Conservation (phyloP, 1,140 invertebrate species). For the Acromyrmex charruanus region DNA sequence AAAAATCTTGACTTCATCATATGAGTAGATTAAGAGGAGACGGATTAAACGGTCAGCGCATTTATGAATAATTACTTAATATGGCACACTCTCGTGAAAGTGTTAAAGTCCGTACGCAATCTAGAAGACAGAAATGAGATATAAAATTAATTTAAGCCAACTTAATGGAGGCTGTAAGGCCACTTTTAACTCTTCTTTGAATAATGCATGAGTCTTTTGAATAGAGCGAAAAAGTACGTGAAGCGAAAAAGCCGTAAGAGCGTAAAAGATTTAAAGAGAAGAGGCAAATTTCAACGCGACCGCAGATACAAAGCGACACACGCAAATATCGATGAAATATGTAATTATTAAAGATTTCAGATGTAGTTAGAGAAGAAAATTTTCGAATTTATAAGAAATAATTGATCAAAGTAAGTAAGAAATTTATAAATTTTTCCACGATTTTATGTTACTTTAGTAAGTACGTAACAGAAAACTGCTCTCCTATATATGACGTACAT, state of each 20-base stretch:
- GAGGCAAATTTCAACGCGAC: constrained; percentile 22
- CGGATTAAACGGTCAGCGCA: neutral
- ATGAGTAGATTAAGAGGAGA: neutral
- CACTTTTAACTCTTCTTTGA: constrained; percentile 48
- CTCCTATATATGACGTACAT: too few relatives aligned
- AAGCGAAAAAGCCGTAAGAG: constrained; percentile 35
- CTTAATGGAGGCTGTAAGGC: constrained; percentile 39
- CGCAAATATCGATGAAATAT: neutral
- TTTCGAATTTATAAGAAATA: neutral
- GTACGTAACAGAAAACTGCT: neutral
- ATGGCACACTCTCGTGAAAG: constrained; percentile 3
- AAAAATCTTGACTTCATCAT: neutral
- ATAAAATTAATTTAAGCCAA: constrained; percentile 60
- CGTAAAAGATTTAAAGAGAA: constrained; percentile 49
- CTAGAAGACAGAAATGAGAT: constrained; percentile 37
- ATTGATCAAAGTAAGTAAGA: neutral
- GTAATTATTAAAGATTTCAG: neutral
- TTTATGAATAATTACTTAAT: constrained; percentile 42
- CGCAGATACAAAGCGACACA: constrained; percentile 5
- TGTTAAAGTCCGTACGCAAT: neutral
- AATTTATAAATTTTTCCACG: neutral
- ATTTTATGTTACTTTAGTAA: neutral
- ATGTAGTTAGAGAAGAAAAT: neutral
- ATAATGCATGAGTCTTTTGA: constrained; percentile 58
- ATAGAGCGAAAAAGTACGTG: constrained; percentile 47